Conservation (phyloP, 2,888 invertebrate species). For the Yponomeuta malinellus region DNA sequence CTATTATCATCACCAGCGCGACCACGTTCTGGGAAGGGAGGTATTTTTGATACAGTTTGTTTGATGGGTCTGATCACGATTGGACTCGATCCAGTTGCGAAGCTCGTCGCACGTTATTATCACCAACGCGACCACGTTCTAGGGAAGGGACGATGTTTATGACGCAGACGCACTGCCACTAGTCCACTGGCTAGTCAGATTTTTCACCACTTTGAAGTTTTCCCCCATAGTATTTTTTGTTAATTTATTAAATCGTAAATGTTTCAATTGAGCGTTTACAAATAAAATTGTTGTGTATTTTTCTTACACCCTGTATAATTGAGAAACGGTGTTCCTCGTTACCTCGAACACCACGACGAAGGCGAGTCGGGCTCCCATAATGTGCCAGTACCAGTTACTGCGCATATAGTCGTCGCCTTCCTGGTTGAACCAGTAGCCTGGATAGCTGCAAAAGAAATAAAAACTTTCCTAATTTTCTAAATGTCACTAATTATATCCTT, state of each 20-base stretch:
- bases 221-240: too few relatives aligned
- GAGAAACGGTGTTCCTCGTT: constrained; percentile 15
- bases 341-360: constrained; percentile 97
- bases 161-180: too few relatives aligned
- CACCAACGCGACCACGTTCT: constrained; percentile 84
- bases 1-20: constrained; percentile 90
- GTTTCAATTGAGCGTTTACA: too few relatives aligned
- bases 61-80: neutral
- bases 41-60: neutral
- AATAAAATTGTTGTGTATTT: too few relatives aligned
- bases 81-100: constrained; percentile 56
- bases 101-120: constrained; percentile 87
- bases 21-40: constrained; percentile 87
- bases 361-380: constrained; percentile 90
- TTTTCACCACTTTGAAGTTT: too few relatives aligned
- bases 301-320: too few relatives aligned
- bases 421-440: constrained; percentile 84
- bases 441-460: constrained; percentile 76
- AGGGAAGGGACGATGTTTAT: too few relatives aligned
- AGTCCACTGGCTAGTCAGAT: too few relatives aligned
- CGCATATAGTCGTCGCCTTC: constrained; percentile 75
- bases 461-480: neutral
- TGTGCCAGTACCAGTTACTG: constrained; percentile 90
- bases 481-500: too few relatives aligned
- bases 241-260: too few relatives aligned